Base-by-base conservation (phyloP, 2,888 invertebrate genomes). In the Catocala nupta region DNA sequence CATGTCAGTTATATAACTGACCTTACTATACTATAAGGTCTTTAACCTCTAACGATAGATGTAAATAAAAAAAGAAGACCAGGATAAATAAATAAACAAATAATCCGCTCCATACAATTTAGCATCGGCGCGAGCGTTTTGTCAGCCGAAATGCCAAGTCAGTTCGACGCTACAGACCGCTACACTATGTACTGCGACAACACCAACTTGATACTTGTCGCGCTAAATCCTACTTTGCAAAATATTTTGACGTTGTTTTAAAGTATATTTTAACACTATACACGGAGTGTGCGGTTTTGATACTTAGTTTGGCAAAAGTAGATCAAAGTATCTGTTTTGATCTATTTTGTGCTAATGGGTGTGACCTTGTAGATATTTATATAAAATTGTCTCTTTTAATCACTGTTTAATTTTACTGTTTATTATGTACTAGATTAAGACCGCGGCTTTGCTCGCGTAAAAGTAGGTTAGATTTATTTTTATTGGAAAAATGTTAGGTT, bases 91-190 rank as follows among this genome's bases (percentile, higher is more conserved):
- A 45, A 45, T n/a, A 50, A 50, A 50, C 52, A 43, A 59, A 47
- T 53, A 59, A 52, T n/a, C 16, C 10, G 48, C 76, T 90, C 89
- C 88, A 87, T 77, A 83, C 73, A 71, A 60, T 70, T 64, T 66
- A 84, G 80, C 86, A 75, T 59, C 74, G 78, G 72, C 80, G 79
- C 83, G 78, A 87, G 85, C 87, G 90, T 92, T 84, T 93, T 90
- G 91, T 90, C 90, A 89, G 91, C 90, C 91, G 82, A 92, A 93
- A 93, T 93, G 93, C 89, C 93, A 93, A 87, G 88, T 85, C 84
- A 88, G 86, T 86, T 90, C 86, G 87, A 91, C 90, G 89, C 91
- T 90, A 88, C 86, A 85, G 73, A 87, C 89, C 88, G 87, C 88
- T 89, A 87, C 81, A 81, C 80, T 75, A 77, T 77, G 59, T 78